Evolutionary conservation across 2,797 vertebrate genomes (phyloP), one percentile per base, ranked within the genome.

Genomic region (Lateolabrax maculatus): DNA sequence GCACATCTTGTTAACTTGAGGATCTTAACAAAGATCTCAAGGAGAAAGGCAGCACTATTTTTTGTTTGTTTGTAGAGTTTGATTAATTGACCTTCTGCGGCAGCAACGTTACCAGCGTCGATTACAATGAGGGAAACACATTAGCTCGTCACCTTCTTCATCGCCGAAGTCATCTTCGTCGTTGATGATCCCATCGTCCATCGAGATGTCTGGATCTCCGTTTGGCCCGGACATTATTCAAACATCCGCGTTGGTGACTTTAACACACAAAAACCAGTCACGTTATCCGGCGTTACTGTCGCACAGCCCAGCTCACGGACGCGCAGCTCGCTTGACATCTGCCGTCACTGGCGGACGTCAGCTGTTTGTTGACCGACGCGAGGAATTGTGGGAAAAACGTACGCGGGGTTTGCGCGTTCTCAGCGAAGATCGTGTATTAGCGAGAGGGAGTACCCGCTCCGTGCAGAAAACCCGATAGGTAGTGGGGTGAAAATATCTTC

Each of bases 161-260:
- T 70, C 94, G 25, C 75, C 92, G 69, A 95, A 94, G 7, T 96
- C 95, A 29, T 96, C 96, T 5, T 95, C 95, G 55, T 96, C 94
- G 18, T 92, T 86, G 18, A 94, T 88, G 15, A 94, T 89, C 0
- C 90, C 90, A 1, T 93, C 91, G 1, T 94, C 92, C 6, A 69
- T 75, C 3, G 90, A 88, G 5, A 95, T 82, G 72, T 89, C 73
- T 6, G 95, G 96, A 31, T 96, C 96, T 71, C 95, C 95, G 21
- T 96, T 96, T 44, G 95, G 95, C 81, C 96, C 95, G 43, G 96
- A 95, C 96, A 96, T 96, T 34, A n/a, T 68, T 75, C 6, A 41
- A 41, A 58, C 52, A 4, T 25, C 34, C 5, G 21, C 5, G 4
- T 63, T 9, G 37, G 2, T 27, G 21, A 43, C 1, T 63, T 36